Evolutionary conservation across 2,113 vertebrate species (phyloP), one percentile per base, ranked within the genome.

Genomic region (Chaetops frenatus): DNA sequence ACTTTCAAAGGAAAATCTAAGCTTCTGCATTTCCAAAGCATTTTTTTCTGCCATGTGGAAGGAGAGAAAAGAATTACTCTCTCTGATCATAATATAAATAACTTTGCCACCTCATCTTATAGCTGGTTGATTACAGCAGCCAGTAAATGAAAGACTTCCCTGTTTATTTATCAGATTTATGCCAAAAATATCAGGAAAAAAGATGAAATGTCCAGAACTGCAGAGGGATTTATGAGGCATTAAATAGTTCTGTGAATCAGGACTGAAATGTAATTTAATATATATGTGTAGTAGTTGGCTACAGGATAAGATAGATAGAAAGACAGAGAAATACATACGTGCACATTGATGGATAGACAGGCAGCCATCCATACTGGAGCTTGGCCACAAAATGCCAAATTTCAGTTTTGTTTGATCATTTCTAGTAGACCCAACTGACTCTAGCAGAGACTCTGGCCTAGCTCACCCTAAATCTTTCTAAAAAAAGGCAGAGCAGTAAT

Each of bases 21-120:
- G 53, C 36, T 90, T n/a, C 48, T 57, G 33, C 56, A 77, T 90
- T 88, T 78, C 74, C 44, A 84, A 47, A 80, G 47, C 57, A n/a
- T 54, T 94, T 93, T 89, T 82, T 95, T 78, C 72, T 81, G 85
- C 60, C 56, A 60, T 1, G 3, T 67, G 44, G 56, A 91, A 86
- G 70, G 66, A 87, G 24, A 92, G 51, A 90, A 86, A 93, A 96
- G 8, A 83, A 93, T 88, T 74, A 86, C 24, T 67, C n/a, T 74
- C 44, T 81, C 76, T 57, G 47, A 83, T 88, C 72, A 82, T 74
- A 78, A 81, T 83, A 95, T 74, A 95, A 96, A 94, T 92, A 95
- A 92, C 71, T 88, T 90, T 58, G 35, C 80, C 48, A 71, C 45
- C 31, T 88, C 23, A 8, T 83, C 82, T 95, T 92, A 74, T 35